Evolutionary conservation across 1,140 invertebrate genomes (phyloP), one percentile per base, ranked within the genome.

Genomic region (Cardiocondyla obscurior): DNA sequence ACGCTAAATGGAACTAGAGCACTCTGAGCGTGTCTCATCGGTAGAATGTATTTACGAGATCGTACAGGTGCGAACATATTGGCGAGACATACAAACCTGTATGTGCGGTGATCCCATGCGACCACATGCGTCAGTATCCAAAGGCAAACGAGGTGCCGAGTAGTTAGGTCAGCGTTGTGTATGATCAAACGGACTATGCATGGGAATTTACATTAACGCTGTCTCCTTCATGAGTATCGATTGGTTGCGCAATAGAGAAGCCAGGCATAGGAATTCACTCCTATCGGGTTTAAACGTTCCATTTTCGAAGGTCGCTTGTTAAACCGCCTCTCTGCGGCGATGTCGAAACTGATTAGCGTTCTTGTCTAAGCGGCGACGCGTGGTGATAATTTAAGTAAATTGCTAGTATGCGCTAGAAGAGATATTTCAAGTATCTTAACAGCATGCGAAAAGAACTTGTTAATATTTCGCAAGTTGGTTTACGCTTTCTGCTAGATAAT

Each of bases 1-100:
- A 89, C 85, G 88, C 85, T 87, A 89, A 90, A 89, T 77, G 62
- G 72, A 87, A 89, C 82, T 88, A 49, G 84, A 83, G 55, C 86
- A 82, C 57, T 67, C 46, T 58, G 77, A 83, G 51, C 64, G 57
- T 33, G 62, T 53, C 70, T 85, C 83, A 69, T 58, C 44, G 79
- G 28, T 28, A 33, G 36, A 81, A 73, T 81, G 49, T 72, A 44
- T 82, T 73, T 85, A 62, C 36, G 19, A 19, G 25, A 12, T 39
- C 51, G 83, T 69, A 51, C 84, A 86, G 85, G 85, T 82, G 84
- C 70, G 81, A 86, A 76, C 62, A 36, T 53, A 46, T 55, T 51
- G 69, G 28, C 49, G 57, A 33, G 8, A 60, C 25, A 73, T 55
- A 44, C 12, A 39, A 74, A 62, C 12, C 25, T 39, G 55, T 44